phyloP scores from a whole-genome alignment of 2,797 vertebrate species.

The Sebastiscus albofasciatus region DNA sequence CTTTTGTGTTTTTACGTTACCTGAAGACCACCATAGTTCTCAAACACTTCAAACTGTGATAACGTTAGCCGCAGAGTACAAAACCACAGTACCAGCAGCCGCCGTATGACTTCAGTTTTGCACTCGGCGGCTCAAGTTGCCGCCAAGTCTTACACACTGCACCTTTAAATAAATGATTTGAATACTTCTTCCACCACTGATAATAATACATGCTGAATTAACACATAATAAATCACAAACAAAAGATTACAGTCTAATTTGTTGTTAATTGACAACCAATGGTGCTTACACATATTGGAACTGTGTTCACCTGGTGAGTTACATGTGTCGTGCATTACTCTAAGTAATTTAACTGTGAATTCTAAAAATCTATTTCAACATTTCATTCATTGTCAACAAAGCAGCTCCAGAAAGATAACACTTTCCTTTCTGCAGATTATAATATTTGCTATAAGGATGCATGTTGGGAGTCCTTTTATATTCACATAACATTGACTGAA shows the following conservation, averaged over 20 bases:
- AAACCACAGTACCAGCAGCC: no score
- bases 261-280: not conserved
- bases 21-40: no score
- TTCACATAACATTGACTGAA: conserved; percentile 28
- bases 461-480: conserved; percentile 24
- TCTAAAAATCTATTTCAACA: not conserved
- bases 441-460: conserved; percentile 21
- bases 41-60: no score
- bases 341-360: not conserved
- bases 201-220: not conserved
- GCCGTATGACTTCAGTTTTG: no score
- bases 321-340: not conserved
- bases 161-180: no score
- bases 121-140: no score
- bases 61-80: no score
- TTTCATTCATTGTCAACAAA: conserved; percentile 44
- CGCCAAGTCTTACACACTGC: no score
- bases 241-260: not conserved
- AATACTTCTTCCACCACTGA: no score
- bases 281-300: not conserved
- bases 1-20: no score
- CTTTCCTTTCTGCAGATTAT: conserved; percentile 28
- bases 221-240: not conserved
- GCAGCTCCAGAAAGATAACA: conserved; percentile 14
- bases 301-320: not conserved